phyloP scores from a whole-genome alignment of 2,888 invertebrate species.

The Platycheirus rosarum region DNA sequence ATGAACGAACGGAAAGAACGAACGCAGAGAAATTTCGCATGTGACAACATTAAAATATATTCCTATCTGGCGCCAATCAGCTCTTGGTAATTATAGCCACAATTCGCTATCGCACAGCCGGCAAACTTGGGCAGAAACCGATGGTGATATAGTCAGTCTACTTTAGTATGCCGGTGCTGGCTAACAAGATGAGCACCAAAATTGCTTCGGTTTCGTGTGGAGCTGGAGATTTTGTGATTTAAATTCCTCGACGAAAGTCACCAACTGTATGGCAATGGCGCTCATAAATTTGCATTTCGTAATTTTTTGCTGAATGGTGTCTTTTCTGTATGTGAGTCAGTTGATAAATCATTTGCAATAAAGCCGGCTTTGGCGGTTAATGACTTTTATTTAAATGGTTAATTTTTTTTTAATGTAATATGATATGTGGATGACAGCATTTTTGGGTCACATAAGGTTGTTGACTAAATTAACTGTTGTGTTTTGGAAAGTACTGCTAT shows the following conservation, averaged over 20 bases:
- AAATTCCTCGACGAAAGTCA: neutral
- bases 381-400: conserved; percentile 65
- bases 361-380: conserved; percentile 58
- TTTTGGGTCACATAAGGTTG: no score
- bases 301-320: conserved; percentile 18
- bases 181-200: conserved; percentile 20
- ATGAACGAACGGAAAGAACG: conserved; percentile 50
- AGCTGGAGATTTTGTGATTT: conserved; percentile 29
- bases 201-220: conserved; percentile 25
- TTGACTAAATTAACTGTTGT: no score
- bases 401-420: conserved; percentile 40
- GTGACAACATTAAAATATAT: conserved; percentile 68
- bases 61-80: conserved; percentile 70
- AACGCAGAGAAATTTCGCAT: conserved; percentile 66
- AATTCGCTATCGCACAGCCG: conserved; percentile 5
- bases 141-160: no score
- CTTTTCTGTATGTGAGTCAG: conserved; percentile 40
- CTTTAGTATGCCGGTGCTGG: neutral
- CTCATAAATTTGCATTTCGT: conserved; percentile 58
- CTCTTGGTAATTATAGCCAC: conserved; percentile 64
- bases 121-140: conserved; percentile 7
- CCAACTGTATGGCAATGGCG: conserved; percentile 26
- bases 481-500: no score
- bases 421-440: conserved; percentile 25
- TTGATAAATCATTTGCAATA: conserved; percentile 66